phyloP scores from a whole-genome alignment of 2,797 vertebrate genomes.

The Gambelia wislizenii region DNA sequence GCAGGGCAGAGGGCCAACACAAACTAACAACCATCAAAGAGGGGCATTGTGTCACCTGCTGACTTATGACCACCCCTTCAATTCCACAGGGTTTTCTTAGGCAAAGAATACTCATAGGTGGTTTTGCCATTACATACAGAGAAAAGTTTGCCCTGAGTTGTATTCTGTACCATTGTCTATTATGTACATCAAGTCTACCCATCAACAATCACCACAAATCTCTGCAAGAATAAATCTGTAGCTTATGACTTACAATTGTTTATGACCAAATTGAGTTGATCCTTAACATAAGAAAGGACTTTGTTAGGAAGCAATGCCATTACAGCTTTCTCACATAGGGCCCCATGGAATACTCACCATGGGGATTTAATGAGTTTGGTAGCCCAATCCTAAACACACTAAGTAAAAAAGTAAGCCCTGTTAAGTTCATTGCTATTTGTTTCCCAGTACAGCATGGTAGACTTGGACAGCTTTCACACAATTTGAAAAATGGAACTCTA shows the following conservation, averaged over 20 bases:
- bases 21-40: fast-evolving
- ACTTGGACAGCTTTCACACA: not conserved
- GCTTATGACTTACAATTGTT: not conserved
- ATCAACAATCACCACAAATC: not conserved
- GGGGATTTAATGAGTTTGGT: not conserved
- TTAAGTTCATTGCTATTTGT: not conserved
- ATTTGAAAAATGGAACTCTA: not conserved
- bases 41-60: not conserved
- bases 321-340: not conserved
- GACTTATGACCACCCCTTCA: too few species aligned
- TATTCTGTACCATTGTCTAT: not conserved
- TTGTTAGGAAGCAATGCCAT: not conserved
- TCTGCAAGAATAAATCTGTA: not conserved
- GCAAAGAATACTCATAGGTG: too few species aligned
- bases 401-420: not conserved
- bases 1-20: not conserved
- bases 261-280: not conserved
- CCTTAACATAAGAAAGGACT: too few species aligned
- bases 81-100: too few species aligned
- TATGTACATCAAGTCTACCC: too few species aligned
- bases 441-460: not conserved
- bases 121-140: not conserved
- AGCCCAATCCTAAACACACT: not conserved
- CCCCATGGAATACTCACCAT: not conserved
- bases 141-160: not conserved